Evolutionary conservation across 2,888 invertebrate genomes (phyloP).

Genomic region (Thera obeliscata): DNA sequence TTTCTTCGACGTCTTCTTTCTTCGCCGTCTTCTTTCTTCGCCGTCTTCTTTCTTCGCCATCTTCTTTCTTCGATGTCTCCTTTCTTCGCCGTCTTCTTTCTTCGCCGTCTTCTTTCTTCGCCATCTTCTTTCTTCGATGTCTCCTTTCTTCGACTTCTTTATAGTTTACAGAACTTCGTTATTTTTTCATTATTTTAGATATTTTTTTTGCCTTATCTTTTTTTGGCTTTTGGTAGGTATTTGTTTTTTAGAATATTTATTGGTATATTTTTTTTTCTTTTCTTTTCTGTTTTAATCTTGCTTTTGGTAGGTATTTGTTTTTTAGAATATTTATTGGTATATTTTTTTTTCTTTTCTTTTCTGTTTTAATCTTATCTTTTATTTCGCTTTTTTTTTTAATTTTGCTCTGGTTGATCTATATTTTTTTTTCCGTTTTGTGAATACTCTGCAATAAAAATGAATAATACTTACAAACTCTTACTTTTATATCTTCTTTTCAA

Average conservation of each 20-base stretch:
- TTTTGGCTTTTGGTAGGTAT: too few relatives aligned
- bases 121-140: constrained; percentile 26
- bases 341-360: too few relatives aligned
- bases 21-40: constrained; percentile 21
- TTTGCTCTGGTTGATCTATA: not conserved
- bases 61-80: constrained; percentile 25
- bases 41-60: constrained; percentile 29
- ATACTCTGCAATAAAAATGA: not conserved
- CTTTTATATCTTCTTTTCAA: not conserved
- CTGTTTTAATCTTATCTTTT: not conserved
- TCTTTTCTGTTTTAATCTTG: not conserved
- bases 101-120: constrained; percentile 21
- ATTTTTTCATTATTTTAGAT: too few relatives aligned
- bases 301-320: too few relatives aligned
- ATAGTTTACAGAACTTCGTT: too few relatives aligned
- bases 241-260: too few relatives aligned
- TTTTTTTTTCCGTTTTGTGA: not conserved
- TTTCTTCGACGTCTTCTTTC: constrained; percentile 15
- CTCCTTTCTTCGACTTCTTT: constrained; percentile 14
- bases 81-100: constrained; percentile 27
- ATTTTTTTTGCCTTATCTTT: too few relatives aligned
- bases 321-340: too few relatives aligned
- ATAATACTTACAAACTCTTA: not conserved
- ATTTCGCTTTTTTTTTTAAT: not conserved
- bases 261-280: too few relatives aligned